phyloP scores from a whole-genome alignment of 2,888 invertebrate species.

The Panzeria rudis region DNA sequence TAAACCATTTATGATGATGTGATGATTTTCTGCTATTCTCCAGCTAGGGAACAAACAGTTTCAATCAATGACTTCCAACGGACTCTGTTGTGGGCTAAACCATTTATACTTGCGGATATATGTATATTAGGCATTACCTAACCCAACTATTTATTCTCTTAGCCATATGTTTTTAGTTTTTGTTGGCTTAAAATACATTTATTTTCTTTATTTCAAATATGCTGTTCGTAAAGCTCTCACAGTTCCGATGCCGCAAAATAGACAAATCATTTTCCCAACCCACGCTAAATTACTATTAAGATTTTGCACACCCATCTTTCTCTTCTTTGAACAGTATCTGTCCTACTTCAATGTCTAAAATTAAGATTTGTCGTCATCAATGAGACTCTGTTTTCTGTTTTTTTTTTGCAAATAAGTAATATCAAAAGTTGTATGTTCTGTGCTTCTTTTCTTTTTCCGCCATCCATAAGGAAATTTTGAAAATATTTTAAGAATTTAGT shows the following conservation, averaged over 20 bases:
- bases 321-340: background rate
- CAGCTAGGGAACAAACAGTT: no score
- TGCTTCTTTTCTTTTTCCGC: constrained; percentile 1
- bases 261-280: constrained; percentile 32
- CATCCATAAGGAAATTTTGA: constrained; percentile 50
- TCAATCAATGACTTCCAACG: no score
- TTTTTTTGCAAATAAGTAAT: constrained; percentile 43
- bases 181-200: background rate
- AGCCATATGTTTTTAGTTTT: background rate
- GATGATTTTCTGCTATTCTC: no score
- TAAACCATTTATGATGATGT: no score
- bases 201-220: background rate
- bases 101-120: background rate
- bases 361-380: constrained; percentile 71
- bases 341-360: constrained; percentile 47
- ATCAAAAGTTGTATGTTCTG: constrained; percentile 5
- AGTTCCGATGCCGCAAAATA: constrained; percentile 1
- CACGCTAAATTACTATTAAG: constrained; percentile 47
- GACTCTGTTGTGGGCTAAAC: no score
- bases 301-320: background rate
- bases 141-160: background rate
- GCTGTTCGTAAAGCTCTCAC: background rate
- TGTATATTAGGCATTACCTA: background rate
- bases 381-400: constrained; percentile 12
- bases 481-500: constrained; percentile 46